Evolutionary conservation across 2,113 vertebrate genomes (phyloP), one percentile per base, ranked within the genome.

Genomic region (Hydrolagus affinis): DNA sequence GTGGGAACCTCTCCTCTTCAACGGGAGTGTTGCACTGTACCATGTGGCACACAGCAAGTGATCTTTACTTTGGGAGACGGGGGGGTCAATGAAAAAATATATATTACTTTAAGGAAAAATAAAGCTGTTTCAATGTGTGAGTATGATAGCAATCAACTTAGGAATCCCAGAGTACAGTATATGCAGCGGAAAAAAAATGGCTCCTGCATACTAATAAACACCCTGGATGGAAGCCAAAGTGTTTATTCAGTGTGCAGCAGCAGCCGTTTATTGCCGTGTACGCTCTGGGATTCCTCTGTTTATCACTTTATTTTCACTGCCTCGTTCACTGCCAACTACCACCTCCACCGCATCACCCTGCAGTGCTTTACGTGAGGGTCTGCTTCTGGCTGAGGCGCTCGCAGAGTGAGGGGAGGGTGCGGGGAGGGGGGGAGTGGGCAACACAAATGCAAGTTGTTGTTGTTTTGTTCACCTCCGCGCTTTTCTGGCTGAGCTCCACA

Each of bases 271-370:
- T 83, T 66, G 62, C 78, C 62, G 64, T 30, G 62, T 83, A 83
- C 78, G 30, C 78, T 83, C 25, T 66, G 78, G 78, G 78, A 83
- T 83, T 83, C 78, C 62, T 83, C 30, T 62, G 66, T 83, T 83
- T 83, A 83, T 83, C 78, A 83, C 78, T 83, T 83, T 30, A 83
- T 83, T 83, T 83, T 66, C 78, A 83, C 78, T 83, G 78, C 78
- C 59, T 83, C 78, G 30, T 83, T 83, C 62, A 83, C n/a, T n/a
- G 78, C 78, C 66, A 66, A 83, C 78, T 62, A 83, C 59, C 78
- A 66, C 78, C 78, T 28, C 60, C 32, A 66, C 44, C 44, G n/a
- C n/a, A 44, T 44, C 44, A 44, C 62, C 25, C 62, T 17, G 64
- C 78, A 83, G 25, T 21, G 25, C 23, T 83, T 83, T 83, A 15